Base-by-base conservation (phyloP, 2,888 invertebrate species). In the Amphimallon solstitiale region DNA sequence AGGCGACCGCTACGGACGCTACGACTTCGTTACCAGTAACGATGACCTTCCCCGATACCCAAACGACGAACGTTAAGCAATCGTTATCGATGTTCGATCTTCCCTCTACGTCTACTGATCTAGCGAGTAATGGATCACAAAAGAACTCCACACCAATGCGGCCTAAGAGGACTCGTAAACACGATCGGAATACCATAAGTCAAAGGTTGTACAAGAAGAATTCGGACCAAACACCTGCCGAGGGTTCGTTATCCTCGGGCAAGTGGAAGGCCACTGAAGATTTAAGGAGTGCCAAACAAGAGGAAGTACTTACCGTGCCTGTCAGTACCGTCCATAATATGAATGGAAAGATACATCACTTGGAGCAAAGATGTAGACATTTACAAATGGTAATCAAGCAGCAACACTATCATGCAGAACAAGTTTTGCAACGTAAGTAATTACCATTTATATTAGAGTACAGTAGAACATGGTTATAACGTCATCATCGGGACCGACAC, bases 321-420 rank as follows among this genome's bases (percentile, higher is more conserved):
- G 54, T 80, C 48, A 76, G 73, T 67, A 76, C 76, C 9, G 72
- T 80, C 29, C 80, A 81, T 61, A 79, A 77, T 69, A 72, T 83
- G 66, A 79, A 80, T 62, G 77, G 76, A 1, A 74, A 80, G 63
- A 75, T 79, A 52, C 77, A 79, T 66, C 82, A 84, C 71, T 83
- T 90, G 72, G 90, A 90, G 75, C 84, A 88, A 72, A 85, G 86
- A 68, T 87, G 88, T 77, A 84, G 87, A 70, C 87, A 87, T 79
- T 79, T 90, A 68, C 88, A 89, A 77, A 81, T 85, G 70, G 85
- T 86, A 56, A 82, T 89, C 66, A 86, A 87, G 68, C 87, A 87
- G 74, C 89, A 89, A 74, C 89, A 89, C 74, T 85, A 86, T 61
- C 86, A 88, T 73, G 85, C 87, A n/a, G 88, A 89, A 76, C 84